Percentiles rank a stretch among this genome's conserved stretches.
phyloP scores from a whole-genome alignment of 2,113 vertebrate genomes.

The Cyphomyrus discorhynchus region DNA sequence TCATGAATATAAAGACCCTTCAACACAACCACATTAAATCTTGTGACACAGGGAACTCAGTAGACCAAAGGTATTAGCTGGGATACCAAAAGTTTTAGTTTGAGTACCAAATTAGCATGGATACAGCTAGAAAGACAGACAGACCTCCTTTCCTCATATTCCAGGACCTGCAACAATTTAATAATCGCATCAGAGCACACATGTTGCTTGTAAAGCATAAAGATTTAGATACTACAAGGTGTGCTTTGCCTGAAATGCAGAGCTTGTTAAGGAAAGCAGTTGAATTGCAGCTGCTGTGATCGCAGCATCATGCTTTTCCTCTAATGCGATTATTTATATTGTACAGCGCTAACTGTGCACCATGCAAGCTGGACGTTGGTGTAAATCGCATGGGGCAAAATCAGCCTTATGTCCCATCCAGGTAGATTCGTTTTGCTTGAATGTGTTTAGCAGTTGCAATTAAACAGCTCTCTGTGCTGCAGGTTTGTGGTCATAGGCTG shows the following conservation, averaged over 20 bases:
- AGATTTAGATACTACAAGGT: neutral
- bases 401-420: neutral
- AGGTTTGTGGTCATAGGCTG: neutral
- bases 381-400: neutral
- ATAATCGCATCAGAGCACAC: neutral
- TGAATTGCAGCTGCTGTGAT: neutral
- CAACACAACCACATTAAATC: neutral
- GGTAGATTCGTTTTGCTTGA: neutral
- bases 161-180: neutral
- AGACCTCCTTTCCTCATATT: neutral
- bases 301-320: neutral
- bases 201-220: neutral
- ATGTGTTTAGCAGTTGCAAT: neutral
- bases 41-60: neutral
- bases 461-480: neutral
- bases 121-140: neutral
- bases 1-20: neutral
- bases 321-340: neutral
- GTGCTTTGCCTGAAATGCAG: neutral
- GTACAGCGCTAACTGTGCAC: neutral
- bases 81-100: neutral
- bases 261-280: neutral
- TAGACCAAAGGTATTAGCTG: neutral
- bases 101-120: neutral
- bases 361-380: neutral